Evolutionary conservation across 2,888 invertebrate genomes (phyloP).

Genomic region (Tetramorium bicarinatum): DNA sequence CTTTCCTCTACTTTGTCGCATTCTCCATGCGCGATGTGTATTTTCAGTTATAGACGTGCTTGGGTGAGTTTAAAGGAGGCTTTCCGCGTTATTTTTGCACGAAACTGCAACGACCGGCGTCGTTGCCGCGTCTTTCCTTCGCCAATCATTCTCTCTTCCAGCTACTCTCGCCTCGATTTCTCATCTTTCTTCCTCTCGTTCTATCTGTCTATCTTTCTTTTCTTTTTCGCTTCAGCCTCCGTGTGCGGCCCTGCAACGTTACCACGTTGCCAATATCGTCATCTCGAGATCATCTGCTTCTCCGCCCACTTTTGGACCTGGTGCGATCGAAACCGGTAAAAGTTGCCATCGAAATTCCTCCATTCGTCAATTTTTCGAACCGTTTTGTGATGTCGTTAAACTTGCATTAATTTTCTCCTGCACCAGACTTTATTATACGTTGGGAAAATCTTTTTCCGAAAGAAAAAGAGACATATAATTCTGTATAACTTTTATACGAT

Average conservation of each 20-base stretch:
- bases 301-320: conserved; percentile 65
- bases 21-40: conserved; percentile 54
- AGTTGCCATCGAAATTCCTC: conserved; percentile 43
- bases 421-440: background rate
- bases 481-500: background rate
- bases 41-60: conserved; percentile 68
- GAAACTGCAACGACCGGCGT: conserved; percentile 73
- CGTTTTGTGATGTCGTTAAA: background rate
- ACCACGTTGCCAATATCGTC: conserved; percentile 77
- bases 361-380: conserved; percentile 23
- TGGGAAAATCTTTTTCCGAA: background rate
- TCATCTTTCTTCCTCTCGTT: conserved; percentile 33
- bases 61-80: conserved; percentile 76
- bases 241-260: conserved; percentile 65
- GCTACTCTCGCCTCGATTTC: conserved; percentile 52
- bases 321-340: conserved; percentile 61
- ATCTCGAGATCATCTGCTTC: conserved; percentile 72
- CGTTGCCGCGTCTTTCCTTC: conserved; percentile 78
- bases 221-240: conserved; percentile 33
- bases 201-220: conserved; percentile 31
- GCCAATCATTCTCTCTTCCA: conserved; percentile 60
- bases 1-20: background rate
- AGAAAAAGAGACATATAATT: no score
- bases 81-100: conserved; percentile 81
- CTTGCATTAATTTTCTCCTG: background rate